Percentiles rank a stretch among this genome's conserved stretches.
Conservation (phyloP, 2,888 invertebrate genomes). For the Pterostichus madidus region DNA sequence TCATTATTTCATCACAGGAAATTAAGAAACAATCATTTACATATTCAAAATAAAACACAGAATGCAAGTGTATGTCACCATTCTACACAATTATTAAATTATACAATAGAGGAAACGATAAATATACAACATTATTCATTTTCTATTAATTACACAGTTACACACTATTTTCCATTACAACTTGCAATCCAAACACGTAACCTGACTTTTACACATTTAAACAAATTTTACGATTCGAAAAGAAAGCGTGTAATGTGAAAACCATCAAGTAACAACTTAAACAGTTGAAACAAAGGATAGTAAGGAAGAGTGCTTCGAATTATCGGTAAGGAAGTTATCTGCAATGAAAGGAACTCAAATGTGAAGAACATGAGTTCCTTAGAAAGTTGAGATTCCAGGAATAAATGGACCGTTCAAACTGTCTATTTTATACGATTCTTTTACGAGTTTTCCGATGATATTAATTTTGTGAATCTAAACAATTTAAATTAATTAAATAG, state of each 20-base stretch:
- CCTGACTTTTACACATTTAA: not conserved
- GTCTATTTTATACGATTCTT: no score
- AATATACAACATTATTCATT: constrained; percentile 13
- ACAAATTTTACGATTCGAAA: constrained; percentile 26
- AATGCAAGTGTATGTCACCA: no score
- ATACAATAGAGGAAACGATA: constrained; percentile 29
- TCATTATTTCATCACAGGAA: no score
- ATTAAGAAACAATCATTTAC: no score
- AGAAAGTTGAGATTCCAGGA: not conserved
- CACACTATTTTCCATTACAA: constrained; percentile 4
- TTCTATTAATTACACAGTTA: constrained; percentile 29
- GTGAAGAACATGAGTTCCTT: not conserved
- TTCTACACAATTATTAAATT: no score
- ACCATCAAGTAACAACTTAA: constrained; percentile 16
- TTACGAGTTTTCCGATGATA: no score
- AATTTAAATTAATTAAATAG: no score
- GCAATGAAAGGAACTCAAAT: not conserved
- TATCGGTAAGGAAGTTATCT: constrained; percentile 7
- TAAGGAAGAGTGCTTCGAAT: constrained; percentile 7
- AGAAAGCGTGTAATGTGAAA: constrained; percentile 32
- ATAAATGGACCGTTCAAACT: no score
- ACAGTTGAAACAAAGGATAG: not conserved
- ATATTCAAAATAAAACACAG: no score
- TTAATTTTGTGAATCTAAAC: no score
- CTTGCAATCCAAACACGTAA: constrained; percentile 6